phyloP scores from a whole-genome alignment of 2,888 invertebrate genomes.

The Agrochola macilenta region DNA sequence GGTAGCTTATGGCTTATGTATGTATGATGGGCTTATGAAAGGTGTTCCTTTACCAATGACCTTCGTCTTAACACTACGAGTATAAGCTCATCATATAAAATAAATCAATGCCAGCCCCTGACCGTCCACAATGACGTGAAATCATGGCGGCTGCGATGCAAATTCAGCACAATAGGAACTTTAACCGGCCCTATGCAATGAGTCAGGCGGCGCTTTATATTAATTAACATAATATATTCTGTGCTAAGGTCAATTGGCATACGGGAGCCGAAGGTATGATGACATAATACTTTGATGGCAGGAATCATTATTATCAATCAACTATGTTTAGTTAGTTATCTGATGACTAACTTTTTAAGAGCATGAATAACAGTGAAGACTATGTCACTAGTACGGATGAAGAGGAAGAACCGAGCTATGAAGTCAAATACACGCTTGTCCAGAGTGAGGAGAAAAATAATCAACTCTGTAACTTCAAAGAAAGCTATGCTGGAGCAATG shows the following conservation, averaged over 20 bases:
- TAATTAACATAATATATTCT: constrained; percentile 58
- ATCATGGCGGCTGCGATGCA: constrained; percentile 61
- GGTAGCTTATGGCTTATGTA: no score
- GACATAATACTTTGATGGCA: constrained; percentile 31
- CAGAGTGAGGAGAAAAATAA: no score
- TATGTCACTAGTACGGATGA: neutral
- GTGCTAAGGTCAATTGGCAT: constrained; percentile 52
- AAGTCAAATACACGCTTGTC: no score
- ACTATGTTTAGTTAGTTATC: no score
- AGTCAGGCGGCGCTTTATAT: constrained; percentile 53
- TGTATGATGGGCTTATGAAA: no score
- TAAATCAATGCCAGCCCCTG: constrained; percentile 66
- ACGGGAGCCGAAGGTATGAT: constrained; percentile 31
- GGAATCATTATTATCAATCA: constrained; percentile 21
- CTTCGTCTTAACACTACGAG: constrained; percentile 27
- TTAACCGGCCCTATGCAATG: constrained; percentile 51
- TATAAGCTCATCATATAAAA: constrained; percentile 51
- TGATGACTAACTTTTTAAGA: neutral
- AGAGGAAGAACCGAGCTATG: no score
- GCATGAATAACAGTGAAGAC: neutral
- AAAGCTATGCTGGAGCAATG: neutral
- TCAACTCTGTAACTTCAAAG: neutral
- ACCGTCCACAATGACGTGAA: constrained; percentile 68
- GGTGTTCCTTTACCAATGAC: constrained; percentile 9
- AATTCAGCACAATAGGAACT: constrained; percentile 49